phyloP scores from a whole-genome alignment of 2,888 invertebrate genomes.

The Pandemis corylana region DNA sequence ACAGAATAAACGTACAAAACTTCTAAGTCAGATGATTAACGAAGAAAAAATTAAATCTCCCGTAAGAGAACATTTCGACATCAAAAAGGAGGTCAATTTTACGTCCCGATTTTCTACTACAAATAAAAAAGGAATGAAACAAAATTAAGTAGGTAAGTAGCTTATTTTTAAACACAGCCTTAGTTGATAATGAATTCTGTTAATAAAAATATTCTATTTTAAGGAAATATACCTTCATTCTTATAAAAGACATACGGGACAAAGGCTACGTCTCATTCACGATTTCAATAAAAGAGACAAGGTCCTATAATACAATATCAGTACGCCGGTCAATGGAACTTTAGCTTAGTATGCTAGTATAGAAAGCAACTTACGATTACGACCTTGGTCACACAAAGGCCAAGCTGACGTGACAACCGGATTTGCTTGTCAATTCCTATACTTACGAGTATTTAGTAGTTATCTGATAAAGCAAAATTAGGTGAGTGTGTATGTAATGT shows the following conservation, averaged over 20 bases:
- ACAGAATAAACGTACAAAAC: no score
- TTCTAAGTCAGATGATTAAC: no score
- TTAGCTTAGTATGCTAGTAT: constrained; percentile 32
- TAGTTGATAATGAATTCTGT: no score
- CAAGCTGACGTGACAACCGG: constrained; percentile 47
- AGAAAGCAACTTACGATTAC: constrained; percentile 48
- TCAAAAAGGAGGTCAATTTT: no score
- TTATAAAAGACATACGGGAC: not conserved
- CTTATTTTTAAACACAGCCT: no score
- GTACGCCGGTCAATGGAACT: constrained; percentile 21
- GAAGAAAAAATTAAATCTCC: no score
- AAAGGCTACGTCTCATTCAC: constrained; percentile 26
- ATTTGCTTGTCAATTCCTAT: constrained; percentile 40
- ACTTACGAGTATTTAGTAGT: constrained; percentile 19
- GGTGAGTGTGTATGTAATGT: constrained; percentile 6
- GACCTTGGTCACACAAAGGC: constrained; percentile 45
- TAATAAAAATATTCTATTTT: not conserved
- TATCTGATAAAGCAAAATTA: constrained; percentile 19
- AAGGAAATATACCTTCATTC: not conserved
- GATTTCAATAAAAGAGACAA: constrained; percentile 24
- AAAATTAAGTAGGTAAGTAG: no score
- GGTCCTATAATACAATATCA: constrained; percentile 7
- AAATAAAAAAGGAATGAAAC: no score
- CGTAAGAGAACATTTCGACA: no score
- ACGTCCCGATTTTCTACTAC: no score